phyloP scores from a whole-genome alignment of 2,888 invertebrate species.

The Fragum whitleyi region DNA sequence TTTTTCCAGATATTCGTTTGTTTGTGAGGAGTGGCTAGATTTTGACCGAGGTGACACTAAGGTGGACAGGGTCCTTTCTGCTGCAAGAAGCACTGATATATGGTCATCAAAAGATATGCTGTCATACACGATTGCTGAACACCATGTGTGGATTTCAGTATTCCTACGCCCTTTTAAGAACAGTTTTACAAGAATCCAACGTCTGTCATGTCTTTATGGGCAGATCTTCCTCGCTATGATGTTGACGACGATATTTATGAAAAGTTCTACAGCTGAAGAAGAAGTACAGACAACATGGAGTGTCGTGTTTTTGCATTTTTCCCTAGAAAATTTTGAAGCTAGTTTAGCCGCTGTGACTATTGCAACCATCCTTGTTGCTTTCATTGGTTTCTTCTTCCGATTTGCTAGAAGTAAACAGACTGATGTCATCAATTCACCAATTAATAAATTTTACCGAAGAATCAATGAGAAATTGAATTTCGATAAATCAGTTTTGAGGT shows the following conservation, averaged over 20 bases:
- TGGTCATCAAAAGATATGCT: constrained; percentile 84
- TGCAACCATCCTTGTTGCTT: constrained; percentile 80
- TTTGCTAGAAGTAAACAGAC: constrained; percentile 47
- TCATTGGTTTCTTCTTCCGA: constrained; percentile 77
- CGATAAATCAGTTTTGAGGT: constrained; percentile 45
- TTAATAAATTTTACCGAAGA: constrained; percentile 38
- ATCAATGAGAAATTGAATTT: constrained; percentile 43
- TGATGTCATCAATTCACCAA: constrained; percentile 34
- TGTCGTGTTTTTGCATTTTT: constrained; percentile 64
- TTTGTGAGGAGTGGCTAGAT: constrained; percentile 85
- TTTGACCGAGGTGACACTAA: constrained; percentile 84
- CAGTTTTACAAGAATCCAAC: constrained; percentile 84
- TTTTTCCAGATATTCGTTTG: constrained; percentile 72
- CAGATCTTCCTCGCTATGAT: constrained; percentile 76
- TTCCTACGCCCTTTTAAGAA: constrained; percentile 84
- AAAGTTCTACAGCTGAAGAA: constrained; percentile 48
- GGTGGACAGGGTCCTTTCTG: constrained; percentile 84
- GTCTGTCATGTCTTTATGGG: constrained; percentile 73
- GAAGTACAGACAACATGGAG: neutral
- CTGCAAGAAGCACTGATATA: constrained; percentile 82
- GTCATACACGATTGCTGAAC: constrained; percentile 83
- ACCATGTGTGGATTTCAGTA: constrained; percentile 86
- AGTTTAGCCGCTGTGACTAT: constrained; percentile 75
- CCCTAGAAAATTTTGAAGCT: constrained; percentile 65
- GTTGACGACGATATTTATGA: constrained; percentile 71